Evolutionary conservation across 2,797 vertebrate genomes (phyloP).

Genomic region (Crossoptilon crossoptilon): DNA sequence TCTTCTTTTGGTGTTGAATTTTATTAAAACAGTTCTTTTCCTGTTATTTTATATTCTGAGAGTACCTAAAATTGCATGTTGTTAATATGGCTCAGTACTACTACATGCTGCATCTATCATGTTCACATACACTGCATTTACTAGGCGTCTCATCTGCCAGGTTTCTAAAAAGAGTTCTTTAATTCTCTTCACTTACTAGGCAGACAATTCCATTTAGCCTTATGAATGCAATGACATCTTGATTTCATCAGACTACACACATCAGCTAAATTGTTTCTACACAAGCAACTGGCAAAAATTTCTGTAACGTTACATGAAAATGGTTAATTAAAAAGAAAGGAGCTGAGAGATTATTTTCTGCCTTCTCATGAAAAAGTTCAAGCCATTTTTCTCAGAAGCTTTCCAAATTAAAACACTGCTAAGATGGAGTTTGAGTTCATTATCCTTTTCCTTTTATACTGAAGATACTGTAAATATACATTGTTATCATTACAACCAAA

Average conservation of each 20-base stretch:
- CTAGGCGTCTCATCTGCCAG: background rate
- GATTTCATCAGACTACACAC: background rate
- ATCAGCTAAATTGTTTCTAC: background rate
- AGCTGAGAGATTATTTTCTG: slow-evolving; percentile 10
- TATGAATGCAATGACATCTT: slow-evolving; percentile 8
- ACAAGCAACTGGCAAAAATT: background rate
- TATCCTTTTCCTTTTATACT: background rate
- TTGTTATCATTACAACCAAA: background rate
- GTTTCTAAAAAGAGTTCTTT: slow-evolving; percentile 5
- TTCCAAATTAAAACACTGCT: slow-evolving; percentile 25
- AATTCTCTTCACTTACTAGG: background rate
- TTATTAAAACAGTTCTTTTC: background rate
- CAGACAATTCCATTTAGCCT: background rate
- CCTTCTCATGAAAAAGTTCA: background rate
- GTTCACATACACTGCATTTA: background rate
- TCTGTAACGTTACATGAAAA: slow-evolving; percentile 15
- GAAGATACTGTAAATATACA: background rate
- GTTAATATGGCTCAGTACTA: background rate
- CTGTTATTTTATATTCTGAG: background rate
- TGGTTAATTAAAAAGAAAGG: background rate
- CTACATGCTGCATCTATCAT: background rate
- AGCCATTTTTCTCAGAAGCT: slow-evolving; percentile 30
- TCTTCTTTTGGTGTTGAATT: background rate
- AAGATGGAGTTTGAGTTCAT: slow-evolving; percentile 12
- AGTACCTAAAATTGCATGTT: background rate